A percentile compares a stretch with the other conserved stretches of the same genome.
phyloP scores from a whole-genome alignment of 1,140 invertebrate genomes.

The Adelges cooleyi region DNA sequence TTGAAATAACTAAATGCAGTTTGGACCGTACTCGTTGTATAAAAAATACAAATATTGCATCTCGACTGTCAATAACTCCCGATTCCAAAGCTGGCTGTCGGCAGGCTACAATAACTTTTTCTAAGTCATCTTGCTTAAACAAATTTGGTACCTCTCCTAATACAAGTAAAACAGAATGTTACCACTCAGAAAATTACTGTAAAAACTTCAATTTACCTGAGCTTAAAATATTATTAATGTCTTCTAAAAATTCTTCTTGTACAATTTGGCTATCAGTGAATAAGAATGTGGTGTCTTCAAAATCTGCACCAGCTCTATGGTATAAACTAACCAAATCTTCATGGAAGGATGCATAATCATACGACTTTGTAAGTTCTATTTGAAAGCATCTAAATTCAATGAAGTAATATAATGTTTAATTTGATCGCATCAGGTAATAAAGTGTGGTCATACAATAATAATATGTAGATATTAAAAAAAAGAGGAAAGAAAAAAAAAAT shows the following conservation, averaged over 20 bases:
- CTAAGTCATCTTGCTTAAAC: constrained; percentile 72
- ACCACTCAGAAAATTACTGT: constrained; percentile 34
- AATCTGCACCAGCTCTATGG: constrained; percentile 54
- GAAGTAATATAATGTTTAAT: too few species aligned
- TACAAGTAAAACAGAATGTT: too few species aligned
- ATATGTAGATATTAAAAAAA: too few species aligned
- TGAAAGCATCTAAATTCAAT: constrained; percentile 57
- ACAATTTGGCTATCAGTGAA: constrained; percentile 82
- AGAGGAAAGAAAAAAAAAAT: too few species aligned
- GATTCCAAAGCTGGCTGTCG: constrained; percentile 55
- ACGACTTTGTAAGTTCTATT: constrained; percentile 69
- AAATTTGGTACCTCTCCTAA: constrained; percentile 71
- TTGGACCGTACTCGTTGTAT: constrained; percentile 66
- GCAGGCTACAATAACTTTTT: constrained; percentile 62
- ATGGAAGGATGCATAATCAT: constrained; percentile 38
- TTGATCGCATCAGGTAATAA: too few species aligned
- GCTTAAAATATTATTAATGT: constrained; percentile 83
- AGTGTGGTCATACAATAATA: too few species aligned
- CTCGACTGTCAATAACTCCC: constrained; percentile 57
- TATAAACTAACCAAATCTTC: constrained; percentile 65
- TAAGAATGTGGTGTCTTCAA: constrained; percentile 74
- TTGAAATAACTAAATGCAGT: constrained; percentile 73
- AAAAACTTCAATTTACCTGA: constrained; percentile 40
- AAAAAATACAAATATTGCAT: constrained; percentile 70
- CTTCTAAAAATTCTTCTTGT: constrained; percentile 83